These are phyloP conservation scores for Disparrhopalites patrizii DNA, from an alignment of 2,888 invertebrate species.

Conservation along the genomic window DNA sequence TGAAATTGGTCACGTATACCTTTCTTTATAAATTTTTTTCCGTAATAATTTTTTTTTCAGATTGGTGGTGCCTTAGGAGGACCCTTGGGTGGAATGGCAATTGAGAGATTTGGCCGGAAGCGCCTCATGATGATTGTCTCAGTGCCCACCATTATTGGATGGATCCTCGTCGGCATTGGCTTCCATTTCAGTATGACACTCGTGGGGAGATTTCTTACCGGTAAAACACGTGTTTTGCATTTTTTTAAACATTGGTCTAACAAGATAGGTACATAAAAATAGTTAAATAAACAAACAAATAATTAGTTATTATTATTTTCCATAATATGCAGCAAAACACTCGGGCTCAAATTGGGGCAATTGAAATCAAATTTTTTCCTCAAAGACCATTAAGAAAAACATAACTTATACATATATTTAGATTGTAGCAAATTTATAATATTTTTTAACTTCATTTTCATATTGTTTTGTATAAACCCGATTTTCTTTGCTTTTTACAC, in stretches of 20 bases:
- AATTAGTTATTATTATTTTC: too few relatives aligned
- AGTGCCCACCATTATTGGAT: slow-evolving; percentile 5
- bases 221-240: too few relatives aligned
- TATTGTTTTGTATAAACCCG: background rate
- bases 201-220: slow-evolving; percentile 17
- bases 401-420: too few relatives aligned
- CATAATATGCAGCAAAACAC: too few relatives aligned
- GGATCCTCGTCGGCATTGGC: slow-evolving; percentile 3
- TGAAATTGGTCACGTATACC: background rate
- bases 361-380: too few relatives aligned
- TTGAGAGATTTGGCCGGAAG: slow-evolving; percentile 21
- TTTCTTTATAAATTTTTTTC: background rate
- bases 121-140: slow-evolving; percentile 7
- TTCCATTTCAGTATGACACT: background rate
- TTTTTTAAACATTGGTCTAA: too few relatives aligned
- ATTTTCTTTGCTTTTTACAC: background rate
- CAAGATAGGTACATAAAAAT: too few relatives aligned
- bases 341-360: too few relatives aligned
- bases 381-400: too few relatives aligned
- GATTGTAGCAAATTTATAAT: background rate
- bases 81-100: background rate
- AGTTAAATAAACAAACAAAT: too few relatives aligned
- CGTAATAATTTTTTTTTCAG: background rate
- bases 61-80: slow-evolving; percentile 11
- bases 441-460: background rate